A percentile compares a stretch with the other conserved stretches of the same genome.
These are phyloP conservation scores for Cyanoliseus patagonus DNA, from an alignment of 2,113 vertebrate genomes.

Conservation along the genomic window DNA sequence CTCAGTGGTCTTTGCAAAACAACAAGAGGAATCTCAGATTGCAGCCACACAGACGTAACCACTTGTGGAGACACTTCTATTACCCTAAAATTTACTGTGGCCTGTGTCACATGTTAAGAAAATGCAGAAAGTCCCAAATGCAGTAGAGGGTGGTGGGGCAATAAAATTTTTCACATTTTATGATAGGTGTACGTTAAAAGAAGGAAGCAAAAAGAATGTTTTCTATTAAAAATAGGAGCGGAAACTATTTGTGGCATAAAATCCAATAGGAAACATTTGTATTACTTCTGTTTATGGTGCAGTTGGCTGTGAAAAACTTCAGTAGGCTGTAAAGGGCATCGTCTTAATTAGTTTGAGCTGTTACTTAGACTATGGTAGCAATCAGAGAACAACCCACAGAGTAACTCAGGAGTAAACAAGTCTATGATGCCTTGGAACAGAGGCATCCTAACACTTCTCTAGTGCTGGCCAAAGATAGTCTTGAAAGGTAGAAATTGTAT, in stretches of 20 bases:
- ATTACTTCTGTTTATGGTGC: slow-evolving; percentile 33
- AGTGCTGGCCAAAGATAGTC: neutral
- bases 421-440: neutral
- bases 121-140: slow-evolving; percentile 2
- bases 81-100: slow-evolving; percentile 40
- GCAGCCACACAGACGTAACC: slow-evolving; percentile 11
- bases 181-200: slow-evolving; percentile 33
- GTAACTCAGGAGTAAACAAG: neutral
- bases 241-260: slow-evolving; percentile 59
- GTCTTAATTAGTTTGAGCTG: slow-evolving; percentile 25
- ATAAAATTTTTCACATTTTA: slow-evolving; percentile 46
- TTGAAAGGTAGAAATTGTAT: neutral
- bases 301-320: slow-evolving; percentile 41
- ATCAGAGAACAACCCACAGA: slow-evolving; percentile 27
- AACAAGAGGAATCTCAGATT: slow-evolving; percentile 34
- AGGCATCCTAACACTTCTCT: neutral
- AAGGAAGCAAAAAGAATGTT: slow-evolving; percentile 52
- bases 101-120: slow-evolving; percentile 43
- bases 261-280: slow-evolving; percentile 67
- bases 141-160: slow-evolving; percentile 1
- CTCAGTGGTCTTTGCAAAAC: slow-evolving; percentile 30
- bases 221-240: slow-evolving; percentile 62
- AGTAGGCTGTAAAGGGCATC: slow-evolving; percentile 20
- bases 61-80: slow-evolving; percentile 35
- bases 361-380: slow-evolving; percentile 44